These are phyloP conservation scores for Ptychoptera albimana DNA, from an alignment of 2,888 invertebrate genomes.

Conservation along the genomic window DNA sequence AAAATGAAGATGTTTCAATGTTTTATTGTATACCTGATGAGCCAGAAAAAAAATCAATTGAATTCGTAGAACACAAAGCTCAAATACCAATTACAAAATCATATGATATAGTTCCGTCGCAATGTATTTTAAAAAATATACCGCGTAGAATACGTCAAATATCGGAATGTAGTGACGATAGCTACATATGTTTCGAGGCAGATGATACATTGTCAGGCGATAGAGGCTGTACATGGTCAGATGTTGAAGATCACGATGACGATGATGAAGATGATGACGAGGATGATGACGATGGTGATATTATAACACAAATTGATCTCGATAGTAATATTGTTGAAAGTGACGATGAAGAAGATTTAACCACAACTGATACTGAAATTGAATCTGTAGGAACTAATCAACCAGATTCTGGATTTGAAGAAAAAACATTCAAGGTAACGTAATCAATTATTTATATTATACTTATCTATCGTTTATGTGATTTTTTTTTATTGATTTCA, in stretches of 20 bases:
- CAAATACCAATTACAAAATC: too few species aligned
- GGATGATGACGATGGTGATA: conserved; percentile 7
- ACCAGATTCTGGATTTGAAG: conserved; percentile 14
- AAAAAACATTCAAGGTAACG: conserved; percentile 14
- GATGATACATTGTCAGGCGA: conserved; percentile 9
- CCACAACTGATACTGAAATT: conserved; percentile 2
- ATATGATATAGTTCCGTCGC: too few species aligned
- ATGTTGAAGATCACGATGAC: conserved; percentile 1
- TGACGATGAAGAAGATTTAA: conserved; percentile 8
- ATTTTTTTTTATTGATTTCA: background rate
- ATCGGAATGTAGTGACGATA: conserved; percentile 18
- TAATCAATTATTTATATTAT: background rate
- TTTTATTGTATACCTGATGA: too few species aligned
- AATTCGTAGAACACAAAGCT: too few species aligned
- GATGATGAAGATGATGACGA: conserved; percentile 7
- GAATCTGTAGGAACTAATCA: conserved; percentile 7
- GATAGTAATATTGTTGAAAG: conserved; percentile 3
- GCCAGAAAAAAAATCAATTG: too few species aligned
- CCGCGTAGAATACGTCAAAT: conserved; percentile 10
- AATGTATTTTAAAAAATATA: too few species aligned
- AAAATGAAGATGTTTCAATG: too few species aligned
- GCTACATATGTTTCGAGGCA: conserved; percentile 14
- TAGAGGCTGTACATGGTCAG: conserved; percentile 2
- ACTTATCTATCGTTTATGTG: background rate
- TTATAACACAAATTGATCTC: background rate